These are phyloP conservation scores for Phoeniculus purpureus DNA, from an alignment of 2,797 vertebrate species.

Conservation along the genomic window DNA sequence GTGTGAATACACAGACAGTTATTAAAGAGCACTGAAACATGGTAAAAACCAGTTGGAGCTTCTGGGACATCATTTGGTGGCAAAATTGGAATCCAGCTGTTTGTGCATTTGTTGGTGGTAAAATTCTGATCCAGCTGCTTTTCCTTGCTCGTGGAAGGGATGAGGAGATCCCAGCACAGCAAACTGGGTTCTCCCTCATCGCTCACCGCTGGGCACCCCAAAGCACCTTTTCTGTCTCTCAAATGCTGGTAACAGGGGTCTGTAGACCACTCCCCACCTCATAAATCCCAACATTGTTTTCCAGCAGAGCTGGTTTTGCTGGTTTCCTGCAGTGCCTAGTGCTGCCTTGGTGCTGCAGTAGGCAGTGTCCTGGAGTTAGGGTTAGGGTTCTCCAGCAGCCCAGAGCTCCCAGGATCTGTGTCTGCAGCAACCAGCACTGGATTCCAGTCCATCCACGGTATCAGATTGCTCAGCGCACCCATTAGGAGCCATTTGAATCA, in stretches of 20 bases:
- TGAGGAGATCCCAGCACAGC: not conserved
- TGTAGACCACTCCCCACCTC: not conserved
- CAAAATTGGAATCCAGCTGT: fast-evolving
- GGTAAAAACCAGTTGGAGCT: not conserved
- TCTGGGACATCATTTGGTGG: fast-evolving
- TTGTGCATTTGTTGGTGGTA: fast-evolving
- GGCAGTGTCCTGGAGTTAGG: not conserved
- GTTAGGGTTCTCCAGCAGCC: not conserved
- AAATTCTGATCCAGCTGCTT: fast-evolving
- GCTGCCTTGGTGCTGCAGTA: no score
- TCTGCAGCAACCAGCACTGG: not conserved
- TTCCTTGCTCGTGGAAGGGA: not conserved
- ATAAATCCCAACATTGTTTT: not conserved
- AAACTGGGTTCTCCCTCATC: not conserved
- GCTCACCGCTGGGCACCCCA: not conserved
- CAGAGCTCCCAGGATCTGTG: not conserved
- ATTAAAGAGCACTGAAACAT: no score
- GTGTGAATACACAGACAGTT: no score
- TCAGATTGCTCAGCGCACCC: not conserved
- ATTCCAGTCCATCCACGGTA: not conserved
- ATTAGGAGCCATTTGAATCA: not conserved
- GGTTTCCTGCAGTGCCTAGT: fast-evolving
- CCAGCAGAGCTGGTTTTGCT: not conserved
- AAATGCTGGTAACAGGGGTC: not conserved
- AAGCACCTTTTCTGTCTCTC: not conserved